Evolutionary conservation across 2,797 vertebrate genomes (phyloP), one percentile per base, ranked within the genome.

Genomic region (Dallia pectoralis): DNA sequence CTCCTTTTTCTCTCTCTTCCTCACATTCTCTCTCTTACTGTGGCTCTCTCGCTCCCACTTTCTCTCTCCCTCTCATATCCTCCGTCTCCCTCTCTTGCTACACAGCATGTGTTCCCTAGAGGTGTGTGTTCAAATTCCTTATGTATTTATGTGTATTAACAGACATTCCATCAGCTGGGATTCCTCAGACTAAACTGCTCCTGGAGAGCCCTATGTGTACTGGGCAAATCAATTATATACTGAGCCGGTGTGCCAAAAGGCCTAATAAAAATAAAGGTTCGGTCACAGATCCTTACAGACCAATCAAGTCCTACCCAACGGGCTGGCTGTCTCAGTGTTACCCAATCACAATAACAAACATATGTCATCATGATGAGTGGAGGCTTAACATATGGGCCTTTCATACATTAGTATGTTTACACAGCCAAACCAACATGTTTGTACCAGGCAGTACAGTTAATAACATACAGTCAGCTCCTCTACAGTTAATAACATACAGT

Each of bases 391-490:
- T 44, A 44, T n/a, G n/a, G n/a, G n/a, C n/a, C 53, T 25, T 25
- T 25, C 18, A 59, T 59, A n/a, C 51, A 56, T 56, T 22, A 56
- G 51, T n/a, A 56, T 56, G 53, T 56, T n/a, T 56, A 59, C 53
- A 25, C 53, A 25, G 25, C 53, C 25, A 25, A 59, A 59, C 18
- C 22, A 59, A 59, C 53, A 59, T 27, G 9, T 59, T 59, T 11
- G 53, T 25, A 25, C 53, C 25, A 25, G 53, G 53, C 18, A 59
- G 25, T n/a, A n/a, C n/a, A 51, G 48, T 51, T 49, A 19, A 49
- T 51, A 51, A 15, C 48, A 51, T 15, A 16, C 48, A 51, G 18
- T 19, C 48, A 49, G n/a, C n/a, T n/a, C n/a, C n/a, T n/a, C n/a
- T n/a, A n/a, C n/a, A 11, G 22, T 59, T 56, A 14, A 59, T 59